These are phyloP conservation scores for Phoebastria nigripes DNA, from an alignment of 2,797 vertebrate species.

Conservation along the genomic window DNA sequence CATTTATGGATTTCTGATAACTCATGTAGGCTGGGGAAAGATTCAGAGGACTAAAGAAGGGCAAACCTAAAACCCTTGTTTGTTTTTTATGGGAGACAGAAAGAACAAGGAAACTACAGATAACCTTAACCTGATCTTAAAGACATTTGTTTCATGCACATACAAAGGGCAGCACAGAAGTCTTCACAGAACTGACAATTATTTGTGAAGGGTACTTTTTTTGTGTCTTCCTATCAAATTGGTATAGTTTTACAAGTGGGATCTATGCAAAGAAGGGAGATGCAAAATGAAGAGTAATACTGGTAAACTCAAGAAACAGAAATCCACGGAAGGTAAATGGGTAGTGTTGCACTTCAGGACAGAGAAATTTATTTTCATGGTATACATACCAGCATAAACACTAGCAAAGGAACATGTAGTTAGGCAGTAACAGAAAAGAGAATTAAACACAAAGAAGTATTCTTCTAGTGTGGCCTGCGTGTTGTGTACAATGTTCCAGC, in stretches of 20 bases:
- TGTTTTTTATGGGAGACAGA: not conserved
- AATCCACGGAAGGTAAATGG: not conserved
- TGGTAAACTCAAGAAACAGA: not conserved
- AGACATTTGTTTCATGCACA: not conserved
- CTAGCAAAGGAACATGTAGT: not conserved
- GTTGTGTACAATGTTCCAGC: not conserved
- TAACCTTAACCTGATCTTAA: not conserved
- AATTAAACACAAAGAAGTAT: not conserved
- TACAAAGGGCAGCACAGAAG: not conserved
- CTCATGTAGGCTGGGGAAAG: not conserved
- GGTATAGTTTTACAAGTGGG: not conserved
- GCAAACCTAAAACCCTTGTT: not conserved
- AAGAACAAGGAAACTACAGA: not conserved
- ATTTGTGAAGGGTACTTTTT: not conserved
- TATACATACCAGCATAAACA: not conserved
- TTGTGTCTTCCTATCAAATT: not conserved
- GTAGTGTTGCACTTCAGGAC: not conserved
- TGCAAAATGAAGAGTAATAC: not conserved
- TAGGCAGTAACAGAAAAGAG: not conserved
- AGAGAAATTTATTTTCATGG: not conserved
- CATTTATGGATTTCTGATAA: not conserved
- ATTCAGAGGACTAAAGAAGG: not conserved
- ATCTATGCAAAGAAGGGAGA: not conserved
- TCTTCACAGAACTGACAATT: not conserved
- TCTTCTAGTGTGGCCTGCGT: not conserved